A percentile compares a stretch with the other conserved stretches of the same genome.
Conservation (phyloP, 2,113 vertebrate species). For the Tursiops truncatus region DNA sequence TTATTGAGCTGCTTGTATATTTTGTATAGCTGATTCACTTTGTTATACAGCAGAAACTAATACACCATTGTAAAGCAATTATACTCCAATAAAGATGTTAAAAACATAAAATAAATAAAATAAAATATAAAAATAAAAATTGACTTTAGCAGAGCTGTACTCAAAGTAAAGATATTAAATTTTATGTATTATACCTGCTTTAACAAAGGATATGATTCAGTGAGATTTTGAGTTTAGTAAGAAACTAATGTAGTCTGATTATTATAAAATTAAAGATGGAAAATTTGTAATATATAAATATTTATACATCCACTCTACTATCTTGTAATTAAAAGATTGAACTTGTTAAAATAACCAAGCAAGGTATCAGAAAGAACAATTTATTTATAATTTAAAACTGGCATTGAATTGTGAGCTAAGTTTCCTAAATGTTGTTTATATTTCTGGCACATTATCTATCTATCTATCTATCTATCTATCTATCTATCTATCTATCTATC, state of each 20-base stretch:
- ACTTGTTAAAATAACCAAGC: not conserved
- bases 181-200: not conserved
- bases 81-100: too few species aligned
- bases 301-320: not conserved
- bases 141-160: not conserved
- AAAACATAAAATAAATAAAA: too few species aligned
- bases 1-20: too few species aligned
- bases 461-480: not conserved
- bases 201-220: not conserved
- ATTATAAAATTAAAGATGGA: not conserved
- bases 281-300: not conserved
- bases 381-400: conserved; percentile 35
- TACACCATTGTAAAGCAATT: too few species aligned
- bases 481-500: not conserved
- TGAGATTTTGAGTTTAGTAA: not conserved
- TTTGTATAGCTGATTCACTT: too few species aligned
- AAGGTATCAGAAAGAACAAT: not conserved
- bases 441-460: not conserved
- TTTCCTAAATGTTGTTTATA: not conserved
- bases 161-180: conserved; percentile 1
- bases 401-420: not conserved
- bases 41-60: too few species aligned
- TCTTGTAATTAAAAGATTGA: not conserved
- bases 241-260: not conserved
- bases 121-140: not conserved